phyloP scores from a whole-genome alignment of 2,113 vertebrate species.

The Orthonyx spaldingii region DNA sequence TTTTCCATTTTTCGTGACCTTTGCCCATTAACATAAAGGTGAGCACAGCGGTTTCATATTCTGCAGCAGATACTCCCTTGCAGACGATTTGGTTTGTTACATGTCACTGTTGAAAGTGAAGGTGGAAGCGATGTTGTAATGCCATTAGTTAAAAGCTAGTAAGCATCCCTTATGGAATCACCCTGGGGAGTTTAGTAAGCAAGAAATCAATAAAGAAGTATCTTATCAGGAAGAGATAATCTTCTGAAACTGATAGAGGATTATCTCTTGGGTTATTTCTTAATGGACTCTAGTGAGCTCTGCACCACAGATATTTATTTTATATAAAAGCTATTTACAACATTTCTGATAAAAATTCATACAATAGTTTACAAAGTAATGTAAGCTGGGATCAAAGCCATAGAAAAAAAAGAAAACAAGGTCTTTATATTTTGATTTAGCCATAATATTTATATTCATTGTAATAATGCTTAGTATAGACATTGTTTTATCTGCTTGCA shows the following conservation, averaged over 20 bases:
- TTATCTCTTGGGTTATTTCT: background rate
- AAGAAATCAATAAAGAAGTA: constrained; percentile 20
- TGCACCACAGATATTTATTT: background rate
- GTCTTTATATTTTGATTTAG: background rate
- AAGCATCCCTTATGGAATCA: background rate
- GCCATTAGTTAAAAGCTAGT: constrained; percentile 15
- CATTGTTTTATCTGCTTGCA: background rate
- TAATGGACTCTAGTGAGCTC: background rate
- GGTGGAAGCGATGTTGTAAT: background rate
- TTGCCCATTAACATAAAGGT: background rate
- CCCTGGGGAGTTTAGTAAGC: background rate
- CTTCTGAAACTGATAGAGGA: background rate
- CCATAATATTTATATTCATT: background rate
- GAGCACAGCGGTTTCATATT: background rate
- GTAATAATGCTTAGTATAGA: background rate
- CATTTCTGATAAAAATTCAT: background rate
- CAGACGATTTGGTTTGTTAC: background rate
- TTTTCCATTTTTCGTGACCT: background rate
- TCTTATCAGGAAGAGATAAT: constrained; percentile 11
- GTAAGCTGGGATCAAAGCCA: background rate
- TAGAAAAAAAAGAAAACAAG: background rate
- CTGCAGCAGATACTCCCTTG: background rate
- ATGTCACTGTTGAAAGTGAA: background rate
- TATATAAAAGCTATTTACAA: background rate
- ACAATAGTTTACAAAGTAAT: background rate